phyloP scores from a whole-genome alignment of 2,888 invertebrate species.

The Psylliodes chrysocephalus region DNA sequence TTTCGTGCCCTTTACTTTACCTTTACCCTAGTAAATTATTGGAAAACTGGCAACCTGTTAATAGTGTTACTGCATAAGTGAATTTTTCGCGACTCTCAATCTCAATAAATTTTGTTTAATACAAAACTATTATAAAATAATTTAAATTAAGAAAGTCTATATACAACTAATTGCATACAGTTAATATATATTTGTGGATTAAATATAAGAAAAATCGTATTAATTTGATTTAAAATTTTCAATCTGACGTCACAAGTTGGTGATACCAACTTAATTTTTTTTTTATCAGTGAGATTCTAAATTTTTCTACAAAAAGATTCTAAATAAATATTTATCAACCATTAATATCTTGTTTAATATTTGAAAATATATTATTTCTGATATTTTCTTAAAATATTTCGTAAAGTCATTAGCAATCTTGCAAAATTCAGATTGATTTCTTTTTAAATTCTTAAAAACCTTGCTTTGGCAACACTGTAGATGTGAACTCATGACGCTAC shows the following conservation, averaged over 20 bases:
- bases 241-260: not conserved
- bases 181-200: no score
- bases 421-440: slow-evolving; percentile 19
- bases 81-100: no score
- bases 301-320: not conserved
- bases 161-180: no score
- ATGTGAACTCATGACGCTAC: slow-evolving; percentile 18
- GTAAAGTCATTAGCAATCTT: not conserved
- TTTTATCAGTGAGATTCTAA: no score
- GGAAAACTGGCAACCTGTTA: no score
- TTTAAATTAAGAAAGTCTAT: no score
- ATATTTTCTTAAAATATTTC: not conserved
- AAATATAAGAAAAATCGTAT: no score
- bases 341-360: not conserved
- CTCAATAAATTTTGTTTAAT: no score
- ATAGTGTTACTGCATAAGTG: no score
- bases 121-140: no score
- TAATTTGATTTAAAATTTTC: no score
- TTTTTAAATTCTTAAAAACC: slow-evolving; percentile 1
- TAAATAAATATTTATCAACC: not conserved
- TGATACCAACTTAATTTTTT: not conserved
- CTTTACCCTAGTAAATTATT: no score
- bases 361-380: not conserved
- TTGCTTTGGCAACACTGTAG: slow-evolving; percentile 23
- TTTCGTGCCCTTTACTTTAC: not conserved